phyloP scores from a whole-genome alignment of 1,140 invertebrate genomes.

The Macrobrachium nipponense region DNA sequence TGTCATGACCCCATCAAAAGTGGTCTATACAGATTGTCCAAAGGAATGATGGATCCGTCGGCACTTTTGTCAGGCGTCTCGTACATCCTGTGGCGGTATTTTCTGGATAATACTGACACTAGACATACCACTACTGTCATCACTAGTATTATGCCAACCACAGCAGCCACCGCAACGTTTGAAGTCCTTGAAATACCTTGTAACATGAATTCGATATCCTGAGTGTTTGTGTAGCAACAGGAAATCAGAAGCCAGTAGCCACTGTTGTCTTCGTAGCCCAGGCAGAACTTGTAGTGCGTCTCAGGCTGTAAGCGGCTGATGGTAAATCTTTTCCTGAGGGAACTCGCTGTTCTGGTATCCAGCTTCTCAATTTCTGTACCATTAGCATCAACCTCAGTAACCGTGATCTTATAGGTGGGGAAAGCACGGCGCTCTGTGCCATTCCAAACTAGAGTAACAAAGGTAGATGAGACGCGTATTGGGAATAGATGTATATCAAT shows the following conservation, averaged over 20 bases:
- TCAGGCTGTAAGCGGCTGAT: constrained; percentile 68
- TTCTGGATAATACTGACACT: constrained; percentile 65
- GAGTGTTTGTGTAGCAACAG: constrained; percentile 67
- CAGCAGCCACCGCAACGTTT: constrained; percentile 67
- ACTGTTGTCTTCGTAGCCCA: constrained; percentile 67
- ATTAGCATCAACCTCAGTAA: constrained; percentile 63
- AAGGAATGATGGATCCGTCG: constrained; percentile 30
- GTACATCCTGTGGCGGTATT: constrained; percentile 68
- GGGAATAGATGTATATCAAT: constrained; percentile 69
- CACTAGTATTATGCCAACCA: constrained; percentile 65
- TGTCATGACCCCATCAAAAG: constrained; percentile 54
- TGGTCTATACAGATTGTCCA: constrained; percentile 56
- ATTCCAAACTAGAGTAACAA: constrained; percentile 70
- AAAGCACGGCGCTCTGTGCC: constrained; percentile 69
- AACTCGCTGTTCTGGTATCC: constrained; percentile 66
- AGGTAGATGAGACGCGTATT: constrained; percentile 67
- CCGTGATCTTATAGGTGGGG: constrained; percentile 69
- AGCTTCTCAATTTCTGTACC: constrained; percentile 67
- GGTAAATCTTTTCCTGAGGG: constrained; percentile 67
- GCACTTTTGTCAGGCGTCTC: constrained; percentile 65
- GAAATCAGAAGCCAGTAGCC: constrained; percentile 67
- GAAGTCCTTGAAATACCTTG: constrained; percentile 67
- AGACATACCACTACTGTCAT: constrained; percentile 66
- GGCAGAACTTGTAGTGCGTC: constrained; percentile 70
- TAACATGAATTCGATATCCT: constrained; percentile 65